Percentiles rank a stretch among this genome's conserved stretches.
phyloP scores from a whole-genome alignment of 2,888 invertebrate genomes.

The Drosophila pseudotalamancana region DNA sequence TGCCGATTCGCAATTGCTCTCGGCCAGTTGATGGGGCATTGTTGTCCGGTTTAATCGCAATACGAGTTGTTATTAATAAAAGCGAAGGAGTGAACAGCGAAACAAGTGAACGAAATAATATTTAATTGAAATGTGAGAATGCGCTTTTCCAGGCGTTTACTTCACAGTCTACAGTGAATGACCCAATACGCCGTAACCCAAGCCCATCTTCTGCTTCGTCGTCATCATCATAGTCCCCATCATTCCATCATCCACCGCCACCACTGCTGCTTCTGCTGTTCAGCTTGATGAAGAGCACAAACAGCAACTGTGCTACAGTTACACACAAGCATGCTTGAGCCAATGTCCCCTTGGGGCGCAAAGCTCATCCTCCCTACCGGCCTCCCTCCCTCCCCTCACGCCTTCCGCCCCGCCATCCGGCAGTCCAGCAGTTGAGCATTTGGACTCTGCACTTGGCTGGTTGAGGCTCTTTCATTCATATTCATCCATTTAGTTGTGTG shows the following conservation, averaged over 20 bases:
- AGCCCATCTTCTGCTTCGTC: not conserved
- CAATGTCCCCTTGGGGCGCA: conserved; percentile 68
- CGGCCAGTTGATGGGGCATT: conserved; percentile 25
- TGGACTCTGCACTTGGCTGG: conserved; percentile 60
- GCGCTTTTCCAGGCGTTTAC: conserved; percentile 68
- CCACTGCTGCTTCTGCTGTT: conserved; percentile 30
- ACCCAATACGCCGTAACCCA: not conserved
- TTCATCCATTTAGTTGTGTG: conserved; percentile 72
- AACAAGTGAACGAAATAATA: conserved; percentile 44
- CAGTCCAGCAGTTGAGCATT: conserved; percentile 41
- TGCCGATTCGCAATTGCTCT: conserved; percentile 20
- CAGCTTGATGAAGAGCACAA: conserved; percentile 68
- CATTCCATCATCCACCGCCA: conserved; percentile 40
- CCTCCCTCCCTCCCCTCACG: not conserved
- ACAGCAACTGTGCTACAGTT: conserved; percentile 69
- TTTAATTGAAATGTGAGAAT: conserved; percentile 77
- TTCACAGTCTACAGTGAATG: conserved; percentile 32
- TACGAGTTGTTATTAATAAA: conserved; percentile 66
- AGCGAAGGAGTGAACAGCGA: conserved; percentile 17
- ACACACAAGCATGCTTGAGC: conserved; percentile 70
- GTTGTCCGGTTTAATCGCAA: conserved; percentile 49
- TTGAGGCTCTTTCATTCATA: conserved; percentile 71
- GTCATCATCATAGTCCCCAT: not conserved
- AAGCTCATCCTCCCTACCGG: conserved; percentile 11
- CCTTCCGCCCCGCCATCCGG: not conserved